These are phyloP conservation scores for Lycaena phlaeas DNA, from an alignment of 2,888 invertebrate genomes.

Conservation along the genomic window DNA sequence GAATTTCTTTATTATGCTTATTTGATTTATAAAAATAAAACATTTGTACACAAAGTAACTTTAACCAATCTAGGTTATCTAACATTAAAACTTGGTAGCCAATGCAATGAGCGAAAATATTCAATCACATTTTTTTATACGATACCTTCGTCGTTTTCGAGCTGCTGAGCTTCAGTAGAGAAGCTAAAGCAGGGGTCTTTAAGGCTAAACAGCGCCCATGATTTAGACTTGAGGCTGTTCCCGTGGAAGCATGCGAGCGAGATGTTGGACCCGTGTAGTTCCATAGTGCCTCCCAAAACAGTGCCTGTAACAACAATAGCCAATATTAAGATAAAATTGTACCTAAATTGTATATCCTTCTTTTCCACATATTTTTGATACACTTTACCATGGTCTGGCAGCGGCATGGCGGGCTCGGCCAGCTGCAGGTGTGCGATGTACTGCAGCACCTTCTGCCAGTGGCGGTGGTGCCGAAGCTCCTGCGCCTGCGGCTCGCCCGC, in stretches of 20 bases:
- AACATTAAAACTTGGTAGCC: no score
- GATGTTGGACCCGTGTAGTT: slow-evolving; percentile 90
- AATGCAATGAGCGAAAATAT: no score
- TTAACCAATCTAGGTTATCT: no score
- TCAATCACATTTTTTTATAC: no score
- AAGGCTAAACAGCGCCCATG: slow-evolving; percentile 95
- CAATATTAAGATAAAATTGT: no score
- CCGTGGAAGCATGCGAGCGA: slow-evolving; percentile 98
- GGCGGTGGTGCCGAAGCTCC: slow-evolving; percentile 88
- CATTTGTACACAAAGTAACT: no score
- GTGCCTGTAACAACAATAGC: slow-evolving; percentile 77
- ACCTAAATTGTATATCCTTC: no score
- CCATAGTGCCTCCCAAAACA: slow-evolving; percentile 89
- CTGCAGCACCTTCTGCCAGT: slow-evolving; percentile 93
- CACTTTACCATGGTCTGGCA: slow-evolving; percentile 74
- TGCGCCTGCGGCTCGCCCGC: slow-evolving; percentile 21
- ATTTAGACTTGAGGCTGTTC: slow-evolving; percentile 95
- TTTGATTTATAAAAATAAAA: no score
- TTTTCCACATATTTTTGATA: no score
- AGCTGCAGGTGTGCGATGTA: slow-evolving; percentile 72
- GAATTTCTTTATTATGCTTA: no score
- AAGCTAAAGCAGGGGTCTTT: slow-evolving; percentile 94
- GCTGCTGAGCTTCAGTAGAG: slow-evolving; percentile 93
- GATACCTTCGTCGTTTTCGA: slow-evolving; percentile 77
- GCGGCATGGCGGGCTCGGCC: slow-evolving; percentile 85